These are phyloP conservation scores for Sepiola atlantica DNA, from an alignment of 2,888 invertebrate genomes.

Conservation along the genomic window DNA sequence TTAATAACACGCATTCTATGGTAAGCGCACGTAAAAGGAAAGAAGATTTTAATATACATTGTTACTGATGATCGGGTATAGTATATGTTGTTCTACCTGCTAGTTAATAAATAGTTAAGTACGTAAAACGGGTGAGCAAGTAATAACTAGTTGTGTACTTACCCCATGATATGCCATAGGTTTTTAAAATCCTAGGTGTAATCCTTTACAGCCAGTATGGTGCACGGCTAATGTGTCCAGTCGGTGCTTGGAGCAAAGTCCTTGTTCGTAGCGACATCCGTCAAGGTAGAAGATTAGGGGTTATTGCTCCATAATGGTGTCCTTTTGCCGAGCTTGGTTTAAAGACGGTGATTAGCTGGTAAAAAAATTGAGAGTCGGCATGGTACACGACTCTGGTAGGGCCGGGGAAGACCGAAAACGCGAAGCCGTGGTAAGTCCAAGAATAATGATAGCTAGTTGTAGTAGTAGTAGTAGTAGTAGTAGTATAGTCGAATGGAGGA, in stretches of 20 bases:
- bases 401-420: background rate
- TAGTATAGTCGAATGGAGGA: background rate
- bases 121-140: no score
- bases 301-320: background rate
- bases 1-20: no score
- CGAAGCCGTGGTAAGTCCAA: background rate
- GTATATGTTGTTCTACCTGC: no score
- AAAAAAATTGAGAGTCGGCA: background rate
- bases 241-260: background rate
- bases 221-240: background rate
- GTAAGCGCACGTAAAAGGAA: no score
- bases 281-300: background rate
- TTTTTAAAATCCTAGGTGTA: background rate
- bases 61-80: no score
- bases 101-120: no score
- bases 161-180: background rate
- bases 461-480: background rate
- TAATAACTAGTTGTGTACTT: background rate
- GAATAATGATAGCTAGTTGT: background rate
- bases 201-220: background rate
- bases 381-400: constrained; percentile 20
- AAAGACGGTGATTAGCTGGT: background rate
- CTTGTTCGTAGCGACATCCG: background rate
- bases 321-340: background rate
- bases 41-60: no score